Base-by-base conservation (phyloP, 1,140 invertebrate genomes). In the Frieseomelitta varia region DNA sequence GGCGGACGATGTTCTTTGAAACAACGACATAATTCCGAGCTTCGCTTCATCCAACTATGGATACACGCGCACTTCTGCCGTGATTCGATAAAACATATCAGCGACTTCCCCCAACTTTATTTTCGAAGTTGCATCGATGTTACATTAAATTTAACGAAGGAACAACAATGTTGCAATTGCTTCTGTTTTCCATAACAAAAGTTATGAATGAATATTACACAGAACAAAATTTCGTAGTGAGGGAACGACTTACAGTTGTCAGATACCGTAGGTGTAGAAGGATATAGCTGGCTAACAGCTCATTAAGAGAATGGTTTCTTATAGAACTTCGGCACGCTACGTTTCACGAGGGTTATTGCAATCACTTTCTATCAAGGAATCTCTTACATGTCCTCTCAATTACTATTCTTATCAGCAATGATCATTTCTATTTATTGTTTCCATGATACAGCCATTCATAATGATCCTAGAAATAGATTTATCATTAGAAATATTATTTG, bases 281-380 rank as follows among this genome's bases (percentile, higher is more conserved):
- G 51, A 55, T 53, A 65, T n/a, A 47, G 39, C 4, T 58, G 69
- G 51, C 65, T 47, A 79, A 71, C 39, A 58, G 67, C 63, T 83
- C 75, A 53, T 84, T 79, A 84, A 34, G 47, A 19, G 47, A 19
- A 61, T 21, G 30, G 12, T 69, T 79, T 84, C 81, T 84, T 79
- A 84, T 79, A 79, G 76, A 51, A 72, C 56, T 19, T 21, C 8
- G 53, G 30, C 76, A 82, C 80, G 80, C 73, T 55, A 82, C 61
- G 55, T 81, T 72, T 11, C 53, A 67, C 73, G 73, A 81, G 56
- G 79, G 79, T 55, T 73, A 68, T 27, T 77, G 74, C 63, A 58
- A 65, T 19, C 53, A 77, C 73, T 82, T 84, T 78, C 72, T 79
- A 78, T 84, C 76, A 56, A 79, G 17, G 55, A 71, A 67, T 19